Evolutionary conservation across 2,113 vertebrate species (phyloP).

Genomic region (Podarcis muralis): DNA sequence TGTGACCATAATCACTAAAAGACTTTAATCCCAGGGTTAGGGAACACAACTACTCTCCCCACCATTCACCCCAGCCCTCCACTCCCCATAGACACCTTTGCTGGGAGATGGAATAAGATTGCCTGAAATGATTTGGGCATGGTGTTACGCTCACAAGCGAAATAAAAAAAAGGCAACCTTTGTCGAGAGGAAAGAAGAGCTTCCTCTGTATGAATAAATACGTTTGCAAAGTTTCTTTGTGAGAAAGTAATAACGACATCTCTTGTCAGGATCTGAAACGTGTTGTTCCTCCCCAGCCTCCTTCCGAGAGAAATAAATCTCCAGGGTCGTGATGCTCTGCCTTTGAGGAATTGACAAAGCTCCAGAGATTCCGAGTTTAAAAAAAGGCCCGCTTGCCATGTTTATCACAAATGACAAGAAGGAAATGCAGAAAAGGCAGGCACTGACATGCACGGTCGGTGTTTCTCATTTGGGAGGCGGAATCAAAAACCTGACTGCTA

Average conservation of each 20-base stretch:
- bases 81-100: too few relatives aligned
- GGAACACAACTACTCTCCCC: background rate
- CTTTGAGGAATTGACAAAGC: conserved; percentile 27
- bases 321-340: background rate
- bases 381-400: conserved; percentile 14
- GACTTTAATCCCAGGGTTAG: background rate
- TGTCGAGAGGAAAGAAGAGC: background rate
- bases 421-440: conserved; percentile 31
- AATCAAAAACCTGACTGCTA: background rate
- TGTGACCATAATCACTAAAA: background rate
- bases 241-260: background rate
- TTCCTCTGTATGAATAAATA: background rate
- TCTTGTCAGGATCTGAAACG: conserved; percentile 8
- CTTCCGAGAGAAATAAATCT: background rate
- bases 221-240: background rate
- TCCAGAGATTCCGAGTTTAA: background rate
- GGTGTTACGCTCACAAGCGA: background rate
- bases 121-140: background rate
- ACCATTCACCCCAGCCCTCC: background rate
- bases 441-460: background rate
- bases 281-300: background rate
- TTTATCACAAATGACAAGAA: conserved; percentile 37
- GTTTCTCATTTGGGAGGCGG: conserved; percentile 25
- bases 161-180: background rate
- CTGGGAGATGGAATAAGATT: background rate